A percentile compares a stretch with the other conserved stretches of the same genome.
Conservation (phyloP, 2,888 invertebrate species). For the Drepana falcataria region DNA sequence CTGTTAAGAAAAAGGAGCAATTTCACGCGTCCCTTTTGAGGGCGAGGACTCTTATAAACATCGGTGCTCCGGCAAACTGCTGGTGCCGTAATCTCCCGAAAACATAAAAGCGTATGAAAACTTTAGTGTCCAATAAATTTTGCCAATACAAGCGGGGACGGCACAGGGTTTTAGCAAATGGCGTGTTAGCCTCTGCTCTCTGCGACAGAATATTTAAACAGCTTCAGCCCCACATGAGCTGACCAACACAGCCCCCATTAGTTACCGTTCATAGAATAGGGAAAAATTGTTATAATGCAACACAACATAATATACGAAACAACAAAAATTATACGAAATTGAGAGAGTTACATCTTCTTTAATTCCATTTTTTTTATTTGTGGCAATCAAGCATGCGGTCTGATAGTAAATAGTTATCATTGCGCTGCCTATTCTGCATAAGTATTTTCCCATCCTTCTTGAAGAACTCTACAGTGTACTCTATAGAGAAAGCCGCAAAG, state of each 20-base stretch:
- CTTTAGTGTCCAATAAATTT: constrained; percentile 66
- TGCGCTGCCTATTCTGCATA: no score
- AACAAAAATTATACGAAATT: no score
- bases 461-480: no score
- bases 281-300: no score
- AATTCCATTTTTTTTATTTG: no score
- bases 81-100: constrained; percentile 57
- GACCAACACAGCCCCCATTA: not conserved
- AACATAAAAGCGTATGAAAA: constrained; percentile 66
- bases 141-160: constrained; percentile 51
- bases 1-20: constrained; percentile 41
- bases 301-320: no score
- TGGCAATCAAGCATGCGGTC: no score
- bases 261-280: no score
- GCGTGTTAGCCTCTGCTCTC: constrained; percentile 24
- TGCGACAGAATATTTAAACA: constrained; percentile 15
- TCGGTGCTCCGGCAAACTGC: constrained; percentile 40
- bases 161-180: constrained; percentile 34
- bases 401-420: no score
- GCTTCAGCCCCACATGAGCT: not conserved
- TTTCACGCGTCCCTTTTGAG: constrained; percentile 43
- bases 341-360: no score
- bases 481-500: no score
- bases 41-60: constrained; percentile 50
- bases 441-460: no score